Conservation (phyloP, 2,113 vertebrate genomes). For the Nycticryphes semicollaris region DNA sequence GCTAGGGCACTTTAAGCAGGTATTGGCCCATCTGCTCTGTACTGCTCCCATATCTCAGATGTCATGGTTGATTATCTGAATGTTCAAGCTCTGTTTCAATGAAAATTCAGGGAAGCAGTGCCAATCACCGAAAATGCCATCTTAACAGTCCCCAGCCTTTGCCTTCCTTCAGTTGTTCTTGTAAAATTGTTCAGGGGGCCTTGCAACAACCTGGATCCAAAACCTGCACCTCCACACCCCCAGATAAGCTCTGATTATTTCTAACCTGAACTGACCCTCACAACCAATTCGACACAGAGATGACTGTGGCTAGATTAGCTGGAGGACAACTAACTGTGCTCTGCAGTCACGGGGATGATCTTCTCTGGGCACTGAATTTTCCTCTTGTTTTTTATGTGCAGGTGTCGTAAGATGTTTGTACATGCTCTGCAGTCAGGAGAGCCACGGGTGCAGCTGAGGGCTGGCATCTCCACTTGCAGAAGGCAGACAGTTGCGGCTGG, state of each 20-base stretch:
- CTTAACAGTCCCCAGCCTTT: background rate
- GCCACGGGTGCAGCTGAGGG: background rate
- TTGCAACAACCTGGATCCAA: background rate
- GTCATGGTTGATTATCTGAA: background rate
- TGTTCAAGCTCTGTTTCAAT: background rate
- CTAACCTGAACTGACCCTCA: background rate
- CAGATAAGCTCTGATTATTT: background rate
- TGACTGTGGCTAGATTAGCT: background rate
- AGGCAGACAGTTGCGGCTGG: background rate
- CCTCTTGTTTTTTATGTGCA: background rate
- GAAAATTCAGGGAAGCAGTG: background rate
- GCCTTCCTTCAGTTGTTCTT: background rate
- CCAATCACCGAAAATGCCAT: background rate
- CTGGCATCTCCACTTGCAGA: background rate
- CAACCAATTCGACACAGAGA: background rate
- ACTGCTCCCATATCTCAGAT: background rate
- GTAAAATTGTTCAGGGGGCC: background rate
- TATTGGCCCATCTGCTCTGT: conserved; percentile 11
- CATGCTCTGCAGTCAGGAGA: background rate
- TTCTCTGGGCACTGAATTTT: background rate
- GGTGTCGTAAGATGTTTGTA: background rate
- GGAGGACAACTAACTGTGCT: background rate
- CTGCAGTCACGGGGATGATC: background rate
- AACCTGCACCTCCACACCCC: background rate
- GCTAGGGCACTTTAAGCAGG: background rate